Evolutionary conservation across 2,888 invertebrate species (phyloP), one percentile per base, ranked within the genome.

Genomic region (Empis stercorea): DNA sequence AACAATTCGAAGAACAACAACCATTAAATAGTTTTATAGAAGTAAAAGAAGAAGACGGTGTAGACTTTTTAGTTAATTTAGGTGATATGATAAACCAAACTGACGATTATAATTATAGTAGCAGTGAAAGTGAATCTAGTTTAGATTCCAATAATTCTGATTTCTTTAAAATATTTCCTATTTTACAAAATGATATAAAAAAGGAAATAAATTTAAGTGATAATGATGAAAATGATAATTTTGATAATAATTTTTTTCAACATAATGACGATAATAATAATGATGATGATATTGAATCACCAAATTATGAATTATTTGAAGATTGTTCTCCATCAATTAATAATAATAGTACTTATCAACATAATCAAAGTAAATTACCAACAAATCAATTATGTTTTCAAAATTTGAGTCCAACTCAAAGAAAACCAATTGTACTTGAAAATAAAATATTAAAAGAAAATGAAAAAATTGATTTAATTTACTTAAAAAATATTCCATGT

Each of bases 401-500:
- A 34, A n/a, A 2, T 5, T 34, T 7, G n/a, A 34, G 32, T 23
- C 14, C 14, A 14, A 7, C 14, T 14, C 10, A 13, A 38, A 17
- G 4, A 38, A 43, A 10, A 17, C 49, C 64, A 2, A 59, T 61
- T 54, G 65, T 66, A 20, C 51, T 66, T 44, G 66, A 68, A 36
- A 61, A 65, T 37, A 67, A 65, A 51, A 59, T 68, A 2, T 48
- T 66, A 14, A 56, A 63, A 0, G 61, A 61, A 9, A 54, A 61
- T 23, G 68, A 66, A 47, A 63, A 64, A 53, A 65, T 67, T 6
- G 62, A 68, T 52, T 27, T 63, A 5, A 55, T n/a, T 4, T 34
- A 34, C 13, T 34, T 34, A 34, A 34, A 34, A 13, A 34, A 13
- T n/a, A 34, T 34, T 13, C 34, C 34, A 34, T 9, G 9, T n/a